Percentiles rank a stretch among this genome's conserved stretches.
Evolutionary conservation across 2,797 vertebrate genomes (phyloP).

Genomic region (Galagoides demidoff): DNA sequence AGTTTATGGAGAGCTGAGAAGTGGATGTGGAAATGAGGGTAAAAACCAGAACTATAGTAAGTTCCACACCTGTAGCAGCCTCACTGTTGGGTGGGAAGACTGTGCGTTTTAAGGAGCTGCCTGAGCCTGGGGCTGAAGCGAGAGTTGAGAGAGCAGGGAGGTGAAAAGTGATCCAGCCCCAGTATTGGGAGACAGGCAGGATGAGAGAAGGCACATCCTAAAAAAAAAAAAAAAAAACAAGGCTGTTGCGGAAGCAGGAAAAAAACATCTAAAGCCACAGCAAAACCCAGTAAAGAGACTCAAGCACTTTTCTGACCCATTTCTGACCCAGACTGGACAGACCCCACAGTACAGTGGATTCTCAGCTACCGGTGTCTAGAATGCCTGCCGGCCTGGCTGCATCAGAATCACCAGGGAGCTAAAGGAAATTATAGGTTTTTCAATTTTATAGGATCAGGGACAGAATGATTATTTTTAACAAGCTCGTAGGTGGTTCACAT

Average conservation of each 20-base stretch:
- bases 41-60: neutral
- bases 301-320: neutral
- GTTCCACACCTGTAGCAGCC: neutral
- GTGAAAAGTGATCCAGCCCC: neutral
- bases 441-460: neutral
- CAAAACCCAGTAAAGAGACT: neutral
- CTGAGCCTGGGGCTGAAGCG: neutral
- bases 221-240: neutral
- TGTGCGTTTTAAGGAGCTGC: neutral
- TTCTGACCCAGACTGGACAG: neutral
- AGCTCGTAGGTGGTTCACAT: neutral
- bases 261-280: neutral
- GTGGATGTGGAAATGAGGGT: neutral
- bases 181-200: neutral
- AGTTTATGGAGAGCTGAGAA: neutral
- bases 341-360: neutral
- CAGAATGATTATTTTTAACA: neutral
- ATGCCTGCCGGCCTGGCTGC: neutral
- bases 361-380: neutral
- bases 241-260: neutral
- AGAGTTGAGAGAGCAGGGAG: too few species aligned
- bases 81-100: neutral
- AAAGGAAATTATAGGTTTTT: neutral
- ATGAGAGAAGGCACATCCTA: neutral
- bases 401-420: neutral